Percentiles rank a stretch among this genome's conserved stretches.
These are phyloP conservation scores for Macrobrachium rosenbergii DNA, from an alignment of 1,140 invertebrate species.

Conservation along the genomic window DNA sequence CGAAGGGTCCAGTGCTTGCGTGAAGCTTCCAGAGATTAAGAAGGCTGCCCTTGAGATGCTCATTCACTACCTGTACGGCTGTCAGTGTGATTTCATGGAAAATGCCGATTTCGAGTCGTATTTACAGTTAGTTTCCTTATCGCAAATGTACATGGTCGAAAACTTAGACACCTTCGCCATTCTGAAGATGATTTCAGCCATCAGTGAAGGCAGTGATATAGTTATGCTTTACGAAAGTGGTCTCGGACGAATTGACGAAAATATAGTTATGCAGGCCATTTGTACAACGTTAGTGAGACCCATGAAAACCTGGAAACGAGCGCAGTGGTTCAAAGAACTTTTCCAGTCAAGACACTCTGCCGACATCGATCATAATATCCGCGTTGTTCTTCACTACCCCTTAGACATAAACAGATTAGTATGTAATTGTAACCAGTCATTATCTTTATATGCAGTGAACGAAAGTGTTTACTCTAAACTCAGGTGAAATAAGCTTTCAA, in stretches of 20 bases:
- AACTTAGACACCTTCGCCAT: conserved; percentile 29
- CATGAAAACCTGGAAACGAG: conserved; percentile 57
- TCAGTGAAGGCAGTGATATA: conserved; percentile 32
- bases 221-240: conserved; percentile 45
- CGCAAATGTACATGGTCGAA: conserved; percentile 51
- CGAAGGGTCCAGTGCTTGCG: conserved; percentile 32
- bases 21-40: conserved; percentile 6
- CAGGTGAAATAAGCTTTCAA: conserved; percentile 12
- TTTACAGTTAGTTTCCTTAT: conserved; percentile 44
- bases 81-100: conserved; percentile 33
- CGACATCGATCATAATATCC: conserved; percentile 56
- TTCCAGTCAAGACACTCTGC: conserved; percentile 39
- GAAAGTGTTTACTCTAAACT: conserved; percentile 52
- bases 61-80: conserved; percentile 44
- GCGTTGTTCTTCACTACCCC: conserved; percentile 49
- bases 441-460: conserved; percentile 40
- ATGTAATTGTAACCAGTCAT: conserved; percentile 49
- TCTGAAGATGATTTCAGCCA: conserved; percentile 21
- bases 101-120: conserved; percentile 11
- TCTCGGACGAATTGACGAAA: conserved; percentile 40
- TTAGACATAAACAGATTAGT: conserved; percentile 43
- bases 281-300: conserved; percentile 28
- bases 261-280: conserved; percentile 37
- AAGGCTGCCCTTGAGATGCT: conserved; percentile 32
- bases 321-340: conserved; percentile 44